Evolutionary conservation across 1,140 invertebrate genomes (phyloP).

Genomic region (Ips typographus): DNA sequence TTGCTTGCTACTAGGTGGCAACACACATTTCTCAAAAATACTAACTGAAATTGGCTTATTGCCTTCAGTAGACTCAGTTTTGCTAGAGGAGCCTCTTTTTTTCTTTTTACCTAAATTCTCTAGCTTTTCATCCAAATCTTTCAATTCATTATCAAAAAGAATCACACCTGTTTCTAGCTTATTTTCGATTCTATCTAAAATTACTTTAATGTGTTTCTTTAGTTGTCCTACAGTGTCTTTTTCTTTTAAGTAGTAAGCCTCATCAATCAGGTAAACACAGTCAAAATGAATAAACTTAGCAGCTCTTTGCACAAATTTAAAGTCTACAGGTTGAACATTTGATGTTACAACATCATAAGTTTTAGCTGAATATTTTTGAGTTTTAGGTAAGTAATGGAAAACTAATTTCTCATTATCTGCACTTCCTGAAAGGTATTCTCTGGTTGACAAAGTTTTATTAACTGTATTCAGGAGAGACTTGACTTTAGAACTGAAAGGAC

Average conservation of each 20-base stretch:
- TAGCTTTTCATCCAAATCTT: slow-evolving; percentile 56
- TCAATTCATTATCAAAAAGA: slow-evolving; percentile 51
- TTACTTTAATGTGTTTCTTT: slow-evolving; percentile 50
- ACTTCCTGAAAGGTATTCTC: slow-evolving; percentile 62
- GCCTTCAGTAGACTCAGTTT: slow-evolving; percentile 37
- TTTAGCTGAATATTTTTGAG: slow-evolving; percentile 52
- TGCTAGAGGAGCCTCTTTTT: slow-evolving; percentile 47
- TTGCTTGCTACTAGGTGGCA: neutral
- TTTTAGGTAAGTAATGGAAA: slow-evolving; percentile 57
- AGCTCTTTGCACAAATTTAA: slow-evolving; percentile 64
- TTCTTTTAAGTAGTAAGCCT: slow-evolving; percentile 41
- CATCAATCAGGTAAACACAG: slow-evolving; percentile 68
- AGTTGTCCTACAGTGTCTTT: slow-evolving; percentile 40
- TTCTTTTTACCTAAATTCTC: slow-evolving; percentile 60
- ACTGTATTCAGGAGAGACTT: slow-evolving; percentile 59
- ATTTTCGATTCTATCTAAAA: slow-evolving; percentile 58
- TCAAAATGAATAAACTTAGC: slow-evolving; percentile 71
- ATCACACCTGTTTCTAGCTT: slow-evolving; percentile 50
- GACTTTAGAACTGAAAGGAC: slow-evolving; percentile 56
- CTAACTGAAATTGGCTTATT: slow-evolving; percentile 54
- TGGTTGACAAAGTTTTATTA: slow-evolving; percentile 57
- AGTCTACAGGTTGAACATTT: slow-evolving; percentile 60
- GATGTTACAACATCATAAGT: slow-evolving; percentile 53
- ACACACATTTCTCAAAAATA: slow-evolving; percentile 67
- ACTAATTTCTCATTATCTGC: slow-evolving; percentile 55